Conservation (phyloP, 2,113 vertebrate genomes). For the Carlito syrichta region DNA sequence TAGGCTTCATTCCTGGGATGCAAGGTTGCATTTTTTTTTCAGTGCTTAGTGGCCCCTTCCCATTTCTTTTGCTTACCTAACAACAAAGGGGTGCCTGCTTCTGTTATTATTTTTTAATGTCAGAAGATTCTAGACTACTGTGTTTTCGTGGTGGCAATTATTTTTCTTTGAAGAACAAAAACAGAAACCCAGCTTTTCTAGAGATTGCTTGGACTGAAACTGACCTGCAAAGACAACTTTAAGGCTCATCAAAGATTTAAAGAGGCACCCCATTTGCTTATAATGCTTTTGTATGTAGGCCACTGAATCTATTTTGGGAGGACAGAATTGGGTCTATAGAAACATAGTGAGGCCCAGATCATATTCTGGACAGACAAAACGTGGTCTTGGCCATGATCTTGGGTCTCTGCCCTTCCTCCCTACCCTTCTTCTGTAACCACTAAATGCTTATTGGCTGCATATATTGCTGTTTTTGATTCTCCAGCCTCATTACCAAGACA, state of each 20-base stretch:
- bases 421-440: not conserved
- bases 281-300: not conserved
- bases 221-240: not conserved
- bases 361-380: not conserved
- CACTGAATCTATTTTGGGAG: not conserved
- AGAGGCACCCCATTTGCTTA: not conserved
- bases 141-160: not conserved
- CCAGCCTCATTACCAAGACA: not conserved
- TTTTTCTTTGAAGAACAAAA: not conserved
- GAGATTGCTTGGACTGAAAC: not conserved
- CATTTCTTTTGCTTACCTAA: not conserved
- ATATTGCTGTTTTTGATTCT: not conserved
- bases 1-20: too few relatives aligned
- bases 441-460: not conserved
- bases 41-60: not conserved
- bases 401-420: not conserved
- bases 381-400: not conserved
- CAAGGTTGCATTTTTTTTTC: too few relatives aligned
- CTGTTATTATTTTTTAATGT: conserved; percentile 1
- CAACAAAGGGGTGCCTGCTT: not conserved
- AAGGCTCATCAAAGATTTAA: not conserved
- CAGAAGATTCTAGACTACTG: not conserved
- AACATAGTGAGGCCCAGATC: not conserved
- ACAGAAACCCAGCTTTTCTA: not conserved
- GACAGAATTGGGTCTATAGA: not conserved